Percentiles rank a stretch among this genome's conserved stretches.
Conservation (phyloP, 2,888 invertebrate genomes). For the Marronus borbonicus region DNA sequence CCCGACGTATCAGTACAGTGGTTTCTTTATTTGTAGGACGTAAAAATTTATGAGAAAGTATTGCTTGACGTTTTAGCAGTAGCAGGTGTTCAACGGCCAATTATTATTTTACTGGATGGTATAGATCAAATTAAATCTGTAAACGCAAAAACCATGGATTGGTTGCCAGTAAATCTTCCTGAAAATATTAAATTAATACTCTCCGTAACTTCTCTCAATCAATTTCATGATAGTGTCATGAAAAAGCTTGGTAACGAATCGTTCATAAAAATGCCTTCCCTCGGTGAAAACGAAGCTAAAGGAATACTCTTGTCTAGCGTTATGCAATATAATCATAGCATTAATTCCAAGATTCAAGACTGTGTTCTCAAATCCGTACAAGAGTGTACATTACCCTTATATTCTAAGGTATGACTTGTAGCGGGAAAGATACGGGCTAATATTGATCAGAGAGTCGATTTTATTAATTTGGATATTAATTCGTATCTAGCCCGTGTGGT, state of each 20-base stretch:
- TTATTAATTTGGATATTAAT: conserved; percentile 5
- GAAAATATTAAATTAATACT: conserved; percentile 84
- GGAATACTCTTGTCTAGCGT: conserved; percentile 73
- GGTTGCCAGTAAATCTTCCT: conserved; percentile 84
- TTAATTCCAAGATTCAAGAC: conserved; percentile 76
- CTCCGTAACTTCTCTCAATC: conserved; percentile 77
- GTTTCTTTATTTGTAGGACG: conserved; percentile 73
- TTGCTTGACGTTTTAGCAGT: conserved; percentile 74
- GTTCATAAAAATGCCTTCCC: conserved; percentile 71
- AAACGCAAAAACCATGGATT: conserved; percentile 78
- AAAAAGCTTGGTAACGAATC: conserved; percentile 62
- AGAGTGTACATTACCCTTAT: conserved; percentile 79
- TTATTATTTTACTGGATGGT: conserved; percentile 85
- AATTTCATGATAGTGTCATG: conserved; percentile 68
- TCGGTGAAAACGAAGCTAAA: conserved; percentile 72
- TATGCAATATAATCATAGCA: conserved; percentile 75
- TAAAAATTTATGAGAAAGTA: conserved; percentile 79
- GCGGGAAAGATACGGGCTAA: no score
- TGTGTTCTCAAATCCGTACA: conserved; percentile 75
- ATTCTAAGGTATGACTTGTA: conserved; percentile 74
- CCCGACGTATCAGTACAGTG: no score
- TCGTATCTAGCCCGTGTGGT: conserved; percentile 23
- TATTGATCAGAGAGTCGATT: not conserved
- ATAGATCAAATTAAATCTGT: conserved; percentile 76
- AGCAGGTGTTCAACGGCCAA: conserved; percentile 74